These are phyloP conservation scores for Epinephelus malabaricus DNA, from an alignment of 2,797 vertebrate genomes.

Conservation along the genomic window DNA sequence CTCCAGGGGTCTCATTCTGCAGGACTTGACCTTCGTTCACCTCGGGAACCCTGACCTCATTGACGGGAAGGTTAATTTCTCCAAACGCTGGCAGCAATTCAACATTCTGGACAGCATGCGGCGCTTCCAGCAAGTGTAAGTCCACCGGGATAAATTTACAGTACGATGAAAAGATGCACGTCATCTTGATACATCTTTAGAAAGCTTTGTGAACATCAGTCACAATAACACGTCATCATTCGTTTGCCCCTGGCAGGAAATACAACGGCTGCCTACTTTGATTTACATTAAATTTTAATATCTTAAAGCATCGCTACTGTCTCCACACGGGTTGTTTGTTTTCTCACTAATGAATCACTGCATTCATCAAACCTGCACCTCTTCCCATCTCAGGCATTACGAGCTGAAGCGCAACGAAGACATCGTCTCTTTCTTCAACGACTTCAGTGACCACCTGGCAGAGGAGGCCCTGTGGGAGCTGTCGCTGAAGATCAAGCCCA, in stretches of 20 bases:
- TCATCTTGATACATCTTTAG: slow-evolving; percentile 7
- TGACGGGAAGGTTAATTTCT: slow-evolving; percentile 97
- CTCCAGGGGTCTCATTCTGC: slow-evolving; percentile 95
- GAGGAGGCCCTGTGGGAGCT: slow-evolving; percentile 99
- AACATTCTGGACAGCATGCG: slow-evolving; percentile 99
- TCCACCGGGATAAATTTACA: slow-evolving; percentile 30
- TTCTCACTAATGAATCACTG: slow-evolving; percentile 5
- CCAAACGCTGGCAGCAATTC: slow-evolving; percentile 99
- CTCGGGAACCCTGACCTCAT: slow-evolving; percentile 97
- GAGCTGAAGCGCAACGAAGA: slow-evolving; percentile 97
- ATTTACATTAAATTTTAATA: slow-evolving; percentile 36
- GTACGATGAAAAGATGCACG: background rate
- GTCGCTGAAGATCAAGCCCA: slow-evolving; percentile 98
- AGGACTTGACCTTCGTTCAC: slow-evolving; percentile 98
- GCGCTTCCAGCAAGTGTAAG: slow-evolving; percentile 99
- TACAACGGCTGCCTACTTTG: slow-evolving; percentile 9
- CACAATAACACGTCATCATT: slow-evolving; percentile 22
- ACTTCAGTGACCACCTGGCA: slow-evolving; percentile 98
- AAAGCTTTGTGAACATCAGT: slow-evolving; percentile 32
- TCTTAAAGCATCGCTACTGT: slow-evolving; percentile 20
- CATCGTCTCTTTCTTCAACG: slow-evolving; percentile 98
- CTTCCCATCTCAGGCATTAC: slow-evolving; percentile 89
- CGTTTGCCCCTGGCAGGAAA: slow-evolving; percentile 31
- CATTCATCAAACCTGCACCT: slow-evolving; percentile 7
- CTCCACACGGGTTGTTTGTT: slow-evolving; percentile 9